Base-by-base conservation (phyloP, 2,888 invertebrate species). In the Leistus spinibarbis region DNA sequence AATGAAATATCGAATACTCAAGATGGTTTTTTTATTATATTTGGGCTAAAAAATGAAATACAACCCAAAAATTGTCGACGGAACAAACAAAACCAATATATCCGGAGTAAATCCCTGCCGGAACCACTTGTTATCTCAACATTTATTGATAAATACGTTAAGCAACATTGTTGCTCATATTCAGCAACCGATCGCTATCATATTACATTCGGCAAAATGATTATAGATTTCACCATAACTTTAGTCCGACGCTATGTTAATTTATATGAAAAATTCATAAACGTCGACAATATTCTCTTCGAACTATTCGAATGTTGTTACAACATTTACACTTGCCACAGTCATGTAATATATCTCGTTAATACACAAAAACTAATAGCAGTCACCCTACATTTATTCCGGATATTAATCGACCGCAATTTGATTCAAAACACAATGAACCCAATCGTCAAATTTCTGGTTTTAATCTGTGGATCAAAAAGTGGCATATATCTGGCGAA, bases 221-320 rank as follows among this genome's bases (percentile, higher is more conserved):
- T 80, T 20, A 54, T 77, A 7, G 78, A 79, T 72, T 71, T 78
- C n/a, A 78, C 80, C 2, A 69, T 68, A 17, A 56, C 76, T 16
- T 65, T 71, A 24, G 23, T 79, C 4, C 76, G 77, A 68, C 76
- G 72, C 40, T 76, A 76, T 57, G 69, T 77, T 23, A 78, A 78
- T 65, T 69, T 65, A 10, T 78, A 76, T 27, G 78, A 78, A 64
- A 76, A 66, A 16, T 27, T 71, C 9, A 40, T 65, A 5, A 27
- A 40, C n/a, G 69, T 78, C 5, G 73, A 77, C 73, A 76, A 77
- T 24, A 65, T 69, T n/a, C 65, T 77, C 24, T 67, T 75, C 20
- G 65, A 76, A 10, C 75, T 79, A 57, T 65, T 79, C n/a, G 76
- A 78, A 57, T 80, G 79, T 71, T 79, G 78, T 60, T 19, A 67